phyloP scores from a whole-genome alignment of 2,888 invertebrate species.

The Drosophila tripunctata region DNA sequence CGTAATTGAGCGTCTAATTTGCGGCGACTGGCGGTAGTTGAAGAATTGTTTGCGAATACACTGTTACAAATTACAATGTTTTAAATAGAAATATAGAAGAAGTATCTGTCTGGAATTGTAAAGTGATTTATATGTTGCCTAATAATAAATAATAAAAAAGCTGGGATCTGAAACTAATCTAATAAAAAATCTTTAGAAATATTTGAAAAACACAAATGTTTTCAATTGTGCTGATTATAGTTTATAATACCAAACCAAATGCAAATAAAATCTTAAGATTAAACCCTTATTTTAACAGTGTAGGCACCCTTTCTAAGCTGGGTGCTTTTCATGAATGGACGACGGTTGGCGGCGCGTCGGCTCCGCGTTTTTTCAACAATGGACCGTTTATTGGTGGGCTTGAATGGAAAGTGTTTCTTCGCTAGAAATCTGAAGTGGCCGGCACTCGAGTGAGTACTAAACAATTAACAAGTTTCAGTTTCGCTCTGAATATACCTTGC shows the following conservation, averaged over 20 bases:
- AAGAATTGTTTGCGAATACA: constrained; percentile 56
- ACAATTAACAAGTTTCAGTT: constrained; percentile 77
- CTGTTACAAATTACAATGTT: no score
- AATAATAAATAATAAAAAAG: no score
- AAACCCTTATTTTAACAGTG: no score
- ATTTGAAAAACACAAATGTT: no score
- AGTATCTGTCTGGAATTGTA: no score
- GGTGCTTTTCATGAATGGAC: constrained; percentile 72
- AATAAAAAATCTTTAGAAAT: no score
- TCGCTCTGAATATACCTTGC: constrained; percentile 5
- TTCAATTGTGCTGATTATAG: no score
- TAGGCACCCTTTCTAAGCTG: constrained; percentile 5
- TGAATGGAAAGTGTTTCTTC: constrained; percentile 77
- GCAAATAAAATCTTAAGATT: no score
- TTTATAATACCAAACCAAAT: no score
- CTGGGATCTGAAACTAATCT: no score
- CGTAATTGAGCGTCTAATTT: constrained; percentile 79
- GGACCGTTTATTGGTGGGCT: constrained; percentile 66
- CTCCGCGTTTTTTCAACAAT: constrained; percentile 51
- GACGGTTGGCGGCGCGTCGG: constrained; percentile 4
- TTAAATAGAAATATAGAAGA: no score
- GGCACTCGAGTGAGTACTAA: constrained; percentile 73
- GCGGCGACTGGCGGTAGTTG: constrained; percentile 58
- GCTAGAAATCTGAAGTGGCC: constrained; percentile 60
- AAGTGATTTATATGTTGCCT: no score